Base-by-base conservation (phyloP, 2,797 vertebrate species). In the Rhabdomys pumilio region DNA sequence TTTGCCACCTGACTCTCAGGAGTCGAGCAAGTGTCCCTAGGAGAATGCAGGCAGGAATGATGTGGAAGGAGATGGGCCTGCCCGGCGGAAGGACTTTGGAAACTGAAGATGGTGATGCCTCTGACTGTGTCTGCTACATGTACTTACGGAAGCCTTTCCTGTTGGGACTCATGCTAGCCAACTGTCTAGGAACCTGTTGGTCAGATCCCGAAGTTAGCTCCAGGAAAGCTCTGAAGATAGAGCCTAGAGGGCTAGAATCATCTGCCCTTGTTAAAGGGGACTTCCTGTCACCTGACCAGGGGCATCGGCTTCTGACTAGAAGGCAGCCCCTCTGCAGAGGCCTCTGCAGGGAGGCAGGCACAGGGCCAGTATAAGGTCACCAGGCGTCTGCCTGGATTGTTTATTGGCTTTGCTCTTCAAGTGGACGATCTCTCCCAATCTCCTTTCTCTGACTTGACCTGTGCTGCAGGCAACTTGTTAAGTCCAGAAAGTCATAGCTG, bases 181-280 rank as follows among this genome's bases (percentile, higher is more conserved):
- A 97, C 94, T 57, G 82, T 95, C 87, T 72, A 94, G 95, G 88
- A 89, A 41, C 72, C 90, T 97, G 53, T 90, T 94, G 83, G 86
- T 91, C 57, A 12, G 94, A 89, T 94, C 80, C 26, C 34, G 41
- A 29, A 44, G 84, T 94, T 91, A 57, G 90, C 96, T 97, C 95
- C 41, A 44, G 50, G 34, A 90, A 92, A 94, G 81, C 72, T 94
- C 2, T 57, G 92, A 93, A 85, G 34, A 15, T 3, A 65, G 92
- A 59, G 12, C 97, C 96, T 97, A 96, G 97, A 96, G 93, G 94
- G 97, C 91, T 84, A 82, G 61, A 34, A 0, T 97, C 69, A 95
- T 94, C 95, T 88, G 76, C 50, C 50, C 57, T 1, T 84, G 88
- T 72, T 86, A 84, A 94, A 93, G 81, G 83, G 81, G 89, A 91